Percentiles rank a stretch among this genome's conserved stretches.
phyloP scores from a whole-genome alignment of 1,140 invertebrate species.

The Bombus polaris region DNA sequence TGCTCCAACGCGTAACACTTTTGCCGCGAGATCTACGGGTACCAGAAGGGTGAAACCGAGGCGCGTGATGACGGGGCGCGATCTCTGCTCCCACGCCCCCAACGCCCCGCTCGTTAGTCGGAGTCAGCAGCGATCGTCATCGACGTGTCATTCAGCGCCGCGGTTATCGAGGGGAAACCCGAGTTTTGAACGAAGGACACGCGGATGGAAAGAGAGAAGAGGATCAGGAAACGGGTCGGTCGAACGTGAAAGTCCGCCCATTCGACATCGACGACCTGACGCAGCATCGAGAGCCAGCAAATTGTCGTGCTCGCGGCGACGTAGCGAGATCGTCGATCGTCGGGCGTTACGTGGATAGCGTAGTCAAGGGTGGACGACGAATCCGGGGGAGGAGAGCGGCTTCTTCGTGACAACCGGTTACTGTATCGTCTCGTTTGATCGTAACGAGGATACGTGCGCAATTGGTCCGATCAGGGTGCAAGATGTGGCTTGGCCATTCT shows the following conservation, averaged over 20 bases:
- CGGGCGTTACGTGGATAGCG: constrained; percentile 14
- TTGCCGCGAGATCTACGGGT: neutral
- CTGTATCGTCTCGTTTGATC: neutral
- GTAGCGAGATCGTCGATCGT: constrained; percentile 31
- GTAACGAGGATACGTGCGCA: constrained; percentile 43
- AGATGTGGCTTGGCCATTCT: neutral
- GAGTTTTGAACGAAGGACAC: constrained; percentile 46
- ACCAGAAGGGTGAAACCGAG: constrained; percentile 50
- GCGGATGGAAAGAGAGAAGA: constrained; percentile 28
- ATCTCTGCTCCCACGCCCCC: constrained; percentile 74
- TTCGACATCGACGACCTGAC: constrained; percentile 78
- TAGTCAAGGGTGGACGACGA: constrained; percentile 7
- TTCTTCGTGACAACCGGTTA: constrained; percentile 26
- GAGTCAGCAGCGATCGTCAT: constrained; percentile 83
- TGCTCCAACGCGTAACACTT: neutral
- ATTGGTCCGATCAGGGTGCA: constrained; percentile 33
- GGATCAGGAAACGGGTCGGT: constrained; percentile 17
- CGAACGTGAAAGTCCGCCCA: constrained; percentile 63
- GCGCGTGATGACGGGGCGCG: constrained; percentile 81
- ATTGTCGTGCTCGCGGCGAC: constrained; percentile 72
- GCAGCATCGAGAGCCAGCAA: constrained; percentile 74
- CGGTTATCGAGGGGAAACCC: constrained; percentile 49
- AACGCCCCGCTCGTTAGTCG: constrained; percentile 82
- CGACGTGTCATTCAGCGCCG: constrained; percentile 81
- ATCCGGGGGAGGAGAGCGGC: neutral